Evolutionary conservation across 2,888 invertebrate genomes (phyloP), one percentile per base, ranked within the genome.

Genomic region (Ethmia dodecea): DNA sequence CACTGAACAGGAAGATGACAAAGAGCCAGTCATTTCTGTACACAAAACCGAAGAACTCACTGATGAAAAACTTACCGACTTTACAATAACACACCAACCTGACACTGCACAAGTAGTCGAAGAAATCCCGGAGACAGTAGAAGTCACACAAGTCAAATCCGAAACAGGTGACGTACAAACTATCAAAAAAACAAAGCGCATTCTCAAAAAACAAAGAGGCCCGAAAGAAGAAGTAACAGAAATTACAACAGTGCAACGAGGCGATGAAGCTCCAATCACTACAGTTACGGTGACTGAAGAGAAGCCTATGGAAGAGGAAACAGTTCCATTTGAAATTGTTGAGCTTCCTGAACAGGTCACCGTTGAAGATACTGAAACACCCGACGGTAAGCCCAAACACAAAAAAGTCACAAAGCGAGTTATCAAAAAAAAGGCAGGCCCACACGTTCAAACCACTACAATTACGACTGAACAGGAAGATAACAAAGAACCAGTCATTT

Each of bases 391-490:
- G 40, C 26, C 18, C n/a, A 36, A 28, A 31, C 31, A 34, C 6
- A 48, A 42, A 30, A 47, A 43, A 29, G 34, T 57, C 12, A 52
- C 39, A 1, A 49, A 46, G 9, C 70, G 47, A 0, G 25, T 33
- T 42, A 81, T 88, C 9, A 84, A 79, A 48, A 84, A 60, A 35
- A 57, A 52, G 11, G 46, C 49, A 13, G 13, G 31, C 2, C 32
- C 18, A 4, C 31, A 26, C 6, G 62, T 60, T 28, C 55, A 26
- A 11, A 26, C 26, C 5, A 26, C 56, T 28, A 49, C 52, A 45
- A 47, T 47, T 36, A 55, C 15, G 0, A 51, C 50, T 2, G 50
- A 52, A 45, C 44, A 46, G 29, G 31, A 35, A 9, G 41, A 38
- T 11, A 41, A 44, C 28, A 35, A 43, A 28, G 59, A 55, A 42